Percentiles rank a stretch among this genome's conserved stretches.
Evolutionary conservation across 2,113 vertebrate species (phyloP).

Genomic region (Abramis brama): DNA sequence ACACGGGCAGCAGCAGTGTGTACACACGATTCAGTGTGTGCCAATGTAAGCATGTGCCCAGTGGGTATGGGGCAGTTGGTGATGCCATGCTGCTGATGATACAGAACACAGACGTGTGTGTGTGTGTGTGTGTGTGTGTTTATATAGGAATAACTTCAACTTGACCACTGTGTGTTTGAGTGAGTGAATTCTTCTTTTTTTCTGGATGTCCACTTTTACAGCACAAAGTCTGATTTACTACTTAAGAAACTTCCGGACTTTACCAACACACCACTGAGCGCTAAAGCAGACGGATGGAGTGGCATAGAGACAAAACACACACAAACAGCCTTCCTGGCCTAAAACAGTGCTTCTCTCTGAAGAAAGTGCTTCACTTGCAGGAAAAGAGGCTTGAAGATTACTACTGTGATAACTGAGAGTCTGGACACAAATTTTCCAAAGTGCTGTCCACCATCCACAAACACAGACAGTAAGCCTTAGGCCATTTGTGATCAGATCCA

Average conservation of each 20-base stretch:
- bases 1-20: constrained; percentile 21
- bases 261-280: constrained; percentile 41
- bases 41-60: constrained; percentile 40
- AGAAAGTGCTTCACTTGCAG: constrained; percentile 9
- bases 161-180: constrained; percentile 8
- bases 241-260: constrained; percentile 41
- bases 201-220: constrained; percentile 24
- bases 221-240: constrained; percentile 46
- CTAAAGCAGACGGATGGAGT: constrained; percentile 50
- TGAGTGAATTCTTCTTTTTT: constrained; percentile 15
- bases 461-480: background rate
- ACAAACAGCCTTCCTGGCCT: constrained; percentile 23
- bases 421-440: constrained; percentile 14
- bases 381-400: constrained; percentile 18
- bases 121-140: constrained; percentile 19
- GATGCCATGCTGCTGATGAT: constrained; percentile 33
- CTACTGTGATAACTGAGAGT: constrained; percentile 22
- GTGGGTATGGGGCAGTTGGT: constrained; percentile 18
- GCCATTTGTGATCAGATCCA: constrained; percentile 9
- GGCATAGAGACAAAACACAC: constrained; percentile 38
- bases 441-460: background rate
- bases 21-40: constrained; percentile 39
- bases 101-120: constrained; percentile 35
- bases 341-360: background rate
- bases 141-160: constrained; percentile 14